phyloP scores from a whole-genome alignment of 2,888 invertebrate genomes.

The Drosophila emarginata region DNA sequence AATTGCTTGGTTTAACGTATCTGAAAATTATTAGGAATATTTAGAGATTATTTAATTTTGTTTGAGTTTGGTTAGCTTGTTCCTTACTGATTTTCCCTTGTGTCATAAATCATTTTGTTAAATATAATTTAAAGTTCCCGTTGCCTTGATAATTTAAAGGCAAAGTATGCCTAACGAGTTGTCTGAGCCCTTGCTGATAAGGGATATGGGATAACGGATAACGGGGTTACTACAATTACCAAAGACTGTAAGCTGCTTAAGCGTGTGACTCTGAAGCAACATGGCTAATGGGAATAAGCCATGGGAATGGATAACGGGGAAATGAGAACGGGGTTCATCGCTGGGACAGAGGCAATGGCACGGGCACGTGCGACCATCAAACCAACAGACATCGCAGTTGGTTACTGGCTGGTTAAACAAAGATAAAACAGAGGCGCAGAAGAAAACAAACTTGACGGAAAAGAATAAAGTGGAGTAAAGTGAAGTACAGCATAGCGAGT shows the following conservation, averaged over 20 bases:
- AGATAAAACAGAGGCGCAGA: slow-evolving; percentile 51
- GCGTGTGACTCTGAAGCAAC: slow-evolving; percentile 20
- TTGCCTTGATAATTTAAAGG: neutral
- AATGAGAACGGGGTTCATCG: neutral
- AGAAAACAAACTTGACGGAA: slow-evolving; percentile 33
- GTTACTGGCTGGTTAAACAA: slow-evolving; percentile 54
- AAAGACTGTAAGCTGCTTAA: slow-evolving; percentile 62
- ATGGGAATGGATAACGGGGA: slow-evolving; percentile 4
- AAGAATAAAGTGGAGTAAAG: slow-evolving; percentile 8
- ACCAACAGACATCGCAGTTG: neutral
- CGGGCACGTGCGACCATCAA: slow-evolving; percentile 28
- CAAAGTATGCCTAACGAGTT: slow-evolving; percentile 40
- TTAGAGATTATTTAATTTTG: no score
- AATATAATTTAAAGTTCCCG: neutral
- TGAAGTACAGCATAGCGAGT: neutral
- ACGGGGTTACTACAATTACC: slow-evolving; percentile 57
- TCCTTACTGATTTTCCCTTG: neutral
- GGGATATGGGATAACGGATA: slow-evolving; percentile 12
- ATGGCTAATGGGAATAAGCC: slow-evolving; percentile 36
- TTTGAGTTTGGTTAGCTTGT: no score
- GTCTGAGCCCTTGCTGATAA: slow-evolving; percentile 26
- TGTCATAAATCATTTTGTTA: neutral
- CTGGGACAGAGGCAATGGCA: neutral
- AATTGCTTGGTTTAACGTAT: neutral
- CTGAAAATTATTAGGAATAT: neutral